These are phyloP conservation scores for Perdita meconis DNA, from an alignment of 2,888 invertebrate genomes.

Conservation along the genomic window DNA sequence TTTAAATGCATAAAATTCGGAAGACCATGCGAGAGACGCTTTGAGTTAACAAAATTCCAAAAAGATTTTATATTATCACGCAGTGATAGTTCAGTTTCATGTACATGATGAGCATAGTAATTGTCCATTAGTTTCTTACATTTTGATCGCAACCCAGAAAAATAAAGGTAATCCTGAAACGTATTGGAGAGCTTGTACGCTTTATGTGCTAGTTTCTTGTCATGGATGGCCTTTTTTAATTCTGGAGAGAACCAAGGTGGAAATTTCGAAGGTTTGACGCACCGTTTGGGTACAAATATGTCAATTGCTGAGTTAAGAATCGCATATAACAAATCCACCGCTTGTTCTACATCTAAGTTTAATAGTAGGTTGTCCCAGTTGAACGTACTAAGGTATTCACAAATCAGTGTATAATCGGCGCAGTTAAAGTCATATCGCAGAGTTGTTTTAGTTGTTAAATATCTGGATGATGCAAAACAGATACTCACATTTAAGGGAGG, in stretches of 20 bases:
- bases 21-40: not conserved
- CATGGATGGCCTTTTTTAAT: conserved; percentile 4
- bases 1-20: too few relatives aligned
- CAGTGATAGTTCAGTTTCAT: too few relatives aligned
- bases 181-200: not conserved
- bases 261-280: too few relatives aligned
- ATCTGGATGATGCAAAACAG: not conserved
- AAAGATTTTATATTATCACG: not conserved
- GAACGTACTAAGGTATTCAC: too few relatives aligned
- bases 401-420: not conserved
- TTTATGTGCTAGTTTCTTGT: not conserved
- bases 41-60: not conserved
- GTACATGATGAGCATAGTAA: not conserved
- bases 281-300: too few relatives aligned
- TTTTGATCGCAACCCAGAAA: not conserved
- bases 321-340: too few relatives aligned
- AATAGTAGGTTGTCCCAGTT: too few relatives aligned
- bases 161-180: not conserved
- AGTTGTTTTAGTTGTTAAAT: too few relatives aligned
- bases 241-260: not conserved
- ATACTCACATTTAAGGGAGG: not conserved
- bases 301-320: too few relatives aligned
- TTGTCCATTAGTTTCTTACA: not conserved
- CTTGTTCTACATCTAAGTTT: too few relatives aligned
- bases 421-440: too few relatives aligned